Evolutionary conservation across 2,888 invertebrate genomes (phyloP).

Genomic region (Temnothorax ravouxi): DNA sequence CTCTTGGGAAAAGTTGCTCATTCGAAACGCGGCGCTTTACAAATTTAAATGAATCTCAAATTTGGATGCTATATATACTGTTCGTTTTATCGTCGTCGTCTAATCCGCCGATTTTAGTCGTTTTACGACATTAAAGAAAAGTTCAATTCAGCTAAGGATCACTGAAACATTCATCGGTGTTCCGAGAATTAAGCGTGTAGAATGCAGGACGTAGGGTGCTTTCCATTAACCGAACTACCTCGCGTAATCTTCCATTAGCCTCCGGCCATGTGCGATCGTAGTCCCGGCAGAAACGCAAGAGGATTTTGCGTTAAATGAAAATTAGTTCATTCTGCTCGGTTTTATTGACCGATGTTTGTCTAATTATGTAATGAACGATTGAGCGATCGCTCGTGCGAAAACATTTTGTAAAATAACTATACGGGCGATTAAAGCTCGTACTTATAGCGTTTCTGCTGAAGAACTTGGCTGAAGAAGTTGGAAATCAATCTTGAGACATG

Average conservation of each 20-base stretch:
- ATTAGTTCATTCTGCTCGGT: slow-evolving; percentile 24
- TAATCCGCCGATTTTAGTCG: background rate
- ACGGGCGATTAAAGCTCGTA: slow-evolving; percentile 1
- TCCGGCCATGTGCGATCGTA: slow-evolving; percentile 61
- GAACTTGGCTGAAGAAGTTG: background rate
- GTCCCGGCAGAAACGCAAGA: slow-evolving; percentile 59
- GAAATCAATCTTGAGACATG: background rate
- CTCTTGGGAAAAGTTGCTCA: slow-evolving; percentile 37
- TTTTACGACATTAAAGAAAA: slow-evolving; percentile 1
- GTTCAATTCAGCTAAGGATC: slow-evolving; percentile 3
- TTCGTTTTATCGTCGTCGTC: background rate
- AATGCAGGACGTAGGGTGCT: slow-evolving; percentile 55
- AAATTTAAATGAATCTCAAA: slow-evolving; percentile 43
- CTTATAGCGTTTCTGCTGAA: background rate
- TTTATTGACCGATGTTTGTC: slow-evolving; percentile 19
- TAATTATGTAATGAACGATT: slow-evolving; percentile 52
- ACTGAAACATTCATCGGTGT: slow-evolving; percentile 63
- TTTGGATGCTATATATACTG: background rate
- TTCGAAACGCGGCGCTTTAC: slow-evolving; percentile 9
- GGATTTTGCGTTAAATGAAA: slow-evolving; percentile 60
- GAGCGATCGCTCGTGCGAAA: slow-evolving; percentile 24
- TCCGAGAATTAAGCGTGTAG: slow-evolving; percentile 55
- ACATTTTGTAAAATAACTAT: slow-evolving; percentile 18
- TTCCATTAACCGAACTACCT: slow-evolving; percentile 72
- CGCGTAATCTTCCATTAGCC: slow-evolving; percentile 74